Conservation (phyloP, 2,113 vertebrate species). For the Ailuropoda melanoleuca region DNA sequence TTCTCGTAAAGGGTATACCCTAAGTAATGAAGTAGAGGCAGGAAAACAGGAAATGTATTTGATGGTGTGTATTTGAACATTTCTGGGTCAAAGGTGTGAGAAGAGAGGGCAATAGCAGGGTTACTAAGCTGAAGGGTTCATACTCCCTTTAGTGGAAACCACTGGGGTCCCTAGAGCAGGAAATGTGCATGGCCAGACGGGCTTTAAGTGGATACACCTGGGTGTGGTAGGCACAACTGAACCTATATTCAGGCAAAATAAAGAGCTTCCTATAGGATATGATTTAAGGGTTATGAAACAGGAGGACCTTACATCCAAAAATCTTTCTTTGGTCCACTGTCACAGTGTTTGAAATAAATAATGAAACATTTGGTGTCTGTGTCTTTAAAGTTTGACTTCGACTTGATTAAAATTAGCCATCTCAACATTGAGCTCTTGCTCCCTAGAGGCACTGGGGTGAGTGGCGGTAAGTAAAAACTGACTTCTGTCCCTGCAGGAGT, state of each 20-base stretch:
- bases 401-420: background rate
- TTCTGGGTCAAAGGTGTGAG: background rate
- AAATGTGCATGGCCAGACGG: background rate
- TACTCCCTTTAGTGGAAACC: background rate
- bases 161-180: background rate
- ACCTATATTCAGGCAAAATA: background rate
- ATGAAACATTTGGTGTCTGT: background rate
- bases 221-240: background rate
- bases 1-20: background rate
- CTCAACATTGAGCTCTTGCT: background rate
- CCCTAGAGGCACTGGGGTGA: background rate
- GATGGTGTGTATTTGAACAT: background rate
- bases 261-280: background rate
- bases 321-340: background rate
- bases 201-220: background rate
- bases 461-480: background rate
- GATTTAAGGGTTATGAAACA: background rate
- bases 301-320: background rate
- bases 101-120: background rate
- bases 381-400: background rate
- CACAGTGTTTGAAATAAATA: background rate
- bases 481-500: background rate
- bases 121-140: background rate
- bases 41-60: background rate
- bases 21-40: background rate